A percentile compares a stretch with the other conserved stretches of the same genome.
Evolutionary conservation across 2,797 vertebrate genomes (phyloP).

Genomic region (Poecile montanus): DNA sequence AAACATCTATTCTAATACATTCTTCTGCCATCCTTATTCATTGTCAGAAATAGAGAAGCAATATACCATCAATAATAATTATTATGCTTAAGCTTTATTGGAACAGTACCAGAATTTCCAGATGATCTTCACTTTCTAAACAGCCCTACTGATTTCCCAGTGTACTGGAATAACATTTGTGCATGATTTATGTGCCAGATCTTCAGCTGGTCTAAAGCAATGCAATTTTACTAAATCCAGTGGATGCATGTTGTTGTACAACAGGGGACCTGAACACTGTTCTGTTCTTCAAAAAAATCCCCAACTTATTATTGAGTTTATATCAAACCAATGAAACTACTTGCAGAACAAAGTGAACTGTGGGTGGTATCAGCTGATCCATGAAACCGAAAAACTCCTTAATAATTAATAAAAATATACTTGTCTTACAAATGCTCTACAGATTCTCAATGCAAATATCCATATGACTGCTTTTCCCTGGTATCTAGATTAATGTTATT

Average conservation of each 20-base stretch:
- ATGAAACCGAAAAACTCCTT: neutral
- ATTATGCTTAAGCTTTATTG: neutral
- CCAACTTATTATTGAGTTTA: neutral
- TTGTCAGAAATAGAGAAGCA: neutral
- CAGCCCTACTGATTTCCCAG: neutral
- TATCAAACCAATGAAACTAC: neutral
- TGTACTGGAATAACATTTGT: neutral
- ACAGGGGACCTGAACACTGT: neutral
- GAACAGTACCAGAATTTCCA: neutral
- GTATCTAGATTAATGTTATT: neutral
- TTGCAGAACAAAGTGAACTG: neutral
- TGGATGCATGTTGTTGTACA: neutral
- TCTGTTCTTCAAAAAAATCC: neutral
- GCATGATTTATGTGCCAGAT: neutral
- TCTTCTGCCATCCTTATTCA: neutral
- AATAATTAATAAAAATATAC: neutral
- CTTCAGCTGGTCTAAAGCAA: neutral
- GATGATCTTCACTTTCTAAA: conserved; percentile 21
- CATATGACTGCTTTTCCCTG: neutral
- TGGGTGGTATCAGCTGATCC: neutral
- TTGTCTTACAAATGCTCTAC: neutral
- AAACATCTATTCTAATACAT: neutral
- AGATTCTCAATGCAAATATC: neutral
- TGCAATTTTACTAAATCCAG: neutral
- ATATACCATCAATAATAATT: neutral